These are phyloP conservation scores for Chanos chanos DNA, from an alignment of 2,797 vertebrate genomes.

Conservation along the genomic window DNA sequence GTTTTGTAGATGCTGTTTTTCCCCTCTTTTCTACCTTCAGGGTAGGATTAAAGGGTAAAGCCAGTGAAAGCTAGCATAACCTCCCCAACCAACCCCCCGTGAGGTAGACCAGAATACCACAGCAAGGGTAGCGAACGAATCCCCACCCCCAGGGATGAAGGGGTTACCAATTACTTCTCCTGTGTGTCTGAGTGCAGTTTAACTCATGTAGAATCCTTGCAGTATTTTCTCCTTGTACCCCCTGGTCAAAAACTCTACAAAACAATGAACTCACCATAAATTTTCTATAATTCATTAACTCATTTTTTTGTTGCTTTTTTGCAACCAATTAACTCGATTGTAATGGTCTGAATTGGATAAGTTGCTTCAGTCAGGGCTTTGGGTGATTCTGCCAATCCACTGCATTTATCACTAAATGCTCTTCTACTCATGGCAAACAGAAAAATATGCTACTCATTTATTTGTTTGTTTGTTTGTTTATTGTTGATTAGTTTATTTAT, in stretches of 20 bases:
- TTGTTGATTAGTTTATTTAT: too few species aligned
- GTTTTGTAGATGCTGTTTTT: slow-evolving; percentile 25
- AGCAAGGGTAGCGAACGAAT: slow-evolving; percentile 41
- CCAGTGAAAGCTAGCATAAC: slow-evolving; percentile 59
- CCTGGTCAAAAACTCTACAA: slow-evolving; percentile 49
- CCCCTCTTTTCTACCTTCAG: slow-evolving; percentile 38
- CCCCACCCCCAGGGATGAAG: slow-evolving; percentile 37
- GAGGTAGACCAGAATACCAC: slow-evolving; percentile 44
- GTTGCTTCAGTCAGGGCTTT: slow-evolving; percentile 49
- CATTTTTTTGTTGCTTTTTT: slow-evolving; percentile 46
- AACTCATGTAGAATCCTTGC: slow-evolving; percentile 57
- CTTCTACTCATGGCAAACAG: slow-evolving; percentile 38
- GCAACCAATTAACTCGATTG: slow-evolving; percentile 61
- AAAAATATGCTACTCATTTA: slow-evolving; percentile 12
- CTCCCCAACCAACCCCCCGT: slow-evolving; percentile 64
- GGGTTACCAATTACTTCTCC: slow-evolving; percentile 42
- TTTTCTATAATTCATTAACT: slow-evolving; percentile 48
- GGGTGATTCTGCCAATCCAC: slow-evolving; percentile 43
- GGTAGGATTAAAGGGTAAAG: slow-evolving; percentile 41
- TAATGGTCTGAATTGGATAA: slow-evolving; percentile 51
- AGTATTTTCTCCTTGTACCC: slow-evolving; percentile 35
- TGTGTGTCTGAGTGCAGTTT: slow-evolving; percentile 40
- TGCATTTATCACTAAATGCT: slow-evolving; percentile 42
- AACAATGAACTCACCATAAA: slow-evolving; percentile 60
- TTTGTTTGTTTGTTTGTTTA: not conserved